Conservation (phyloP, 1,140 invertebrate species). For the Drosophila sucinea region DNA sequence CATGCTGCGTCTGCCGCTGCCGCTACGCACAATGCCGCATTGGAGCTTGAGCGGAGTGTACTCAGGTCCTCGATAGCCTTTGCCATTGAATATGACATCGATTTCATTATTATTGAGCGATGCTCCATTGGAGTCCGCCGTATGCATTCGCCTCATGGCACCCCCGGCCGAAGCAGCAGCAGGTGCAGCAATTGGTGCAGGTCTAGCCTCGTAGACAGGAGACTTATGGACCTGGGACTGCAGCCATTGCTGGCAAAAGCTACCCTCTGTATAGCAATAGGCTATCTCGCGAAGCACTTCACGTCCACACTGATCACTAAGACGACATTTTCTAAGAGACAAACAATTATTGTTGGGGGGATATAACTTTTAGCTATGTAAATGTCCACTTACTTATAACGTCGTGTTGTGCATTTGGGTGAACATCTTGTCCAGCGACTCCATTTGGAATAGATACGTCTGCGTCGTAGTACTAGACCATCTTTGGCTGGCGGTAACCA, state of each 20-base stretch:
- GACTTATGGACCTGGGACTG: slow-evolving; percentile 82
- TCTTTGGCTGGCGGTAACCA: slow-evolving; percentile 46
- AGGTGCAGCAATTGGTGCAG: slow-evolving; percentile 13
- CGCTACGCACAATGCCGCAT: slow-evolving; percentile 70
- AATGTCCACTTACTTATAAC: slow-evolving; percentile 74
- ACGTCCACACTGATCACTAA: slow-evolving; percentile 88
- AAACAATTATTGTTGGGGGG: background rate
- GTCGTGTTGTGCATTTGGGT: slow-evolving; percentile 82
- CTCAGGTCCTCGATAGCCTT: slow-evolving; percentile 74
- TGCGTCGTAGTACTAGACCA: slow-evolving; percentile 47
- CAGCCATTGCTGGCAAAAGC: slow-evolving; percentile 90
- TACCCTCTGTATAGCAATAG: slow-evolving; percentile 92
- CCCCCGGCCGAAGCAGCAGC: slow-evolving; percentile 8
- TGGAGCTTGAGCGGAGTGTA: slow-evolving; percentile 73
- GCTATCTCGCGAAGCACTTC: slow-evolving; percentile 91
- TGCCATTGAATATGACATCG: slow-evolving; percentile 72
- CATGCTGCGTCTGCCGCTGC: slow-evolving; percentile 79
- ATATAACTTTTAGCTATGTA: background rate
- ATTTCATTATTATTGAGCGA: slow-evolving; percentile 59
- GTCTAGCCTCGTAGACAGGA: slow-evolving; percentile 63
- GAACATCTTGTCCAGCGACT: slow-evolving; percentile 83
- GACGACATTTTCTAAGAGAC: slow-evolving; percentile 88
- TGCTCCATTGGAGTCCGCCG: slow-evolving; percentile 8
- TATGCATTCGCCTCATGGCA: slow-evolving; percentile 57
- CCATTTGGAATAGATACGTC: slow-evolving; percentile 82